Evolutionary conservation across 2,797 vertebrate genomes (phyloP).

Genomic region (Sparus aurata): DNA sequence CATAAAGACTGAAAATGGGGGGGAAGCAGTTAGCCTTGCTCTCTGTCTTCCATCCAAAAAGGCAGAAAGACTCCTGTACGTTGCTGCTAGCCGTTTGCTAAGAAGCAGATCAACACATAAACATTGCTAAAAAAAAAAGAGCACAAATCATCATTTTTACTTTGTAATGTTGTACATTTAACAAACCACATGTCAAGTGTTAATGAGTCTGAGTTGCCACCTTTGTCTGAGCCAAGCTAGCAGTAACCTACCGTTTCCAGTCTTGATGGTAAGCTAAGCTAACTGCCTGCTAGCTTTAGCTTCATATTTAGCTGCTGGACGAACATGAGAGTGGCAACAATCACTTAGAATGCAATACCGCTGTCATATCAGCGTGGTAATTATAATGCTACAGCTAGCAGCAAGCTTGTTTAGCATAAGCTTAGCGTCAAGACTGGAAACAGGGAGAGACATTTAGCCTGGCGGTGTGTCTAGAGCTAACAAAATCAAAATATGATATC

Average conservation of each 20-base stretch:
- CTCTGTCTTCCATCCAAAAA: background rate
- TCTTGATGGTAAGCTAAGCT: background rate
- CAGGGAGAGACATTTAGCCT: too few relatives aligned
- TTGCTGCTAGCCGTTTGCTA: background rate
- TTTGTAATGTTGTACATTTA: too few relatives aligned
- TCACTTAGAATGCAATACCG: too few relatives aligned
- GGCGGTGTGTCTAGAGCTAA: too few relatives aligned
- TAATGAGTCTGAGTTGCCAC: too few relatives aligned
- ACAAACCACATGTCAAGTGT: too few relatives aligned
- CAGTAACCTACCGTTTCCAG: background rate
- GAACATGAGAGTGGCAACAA: background rate
- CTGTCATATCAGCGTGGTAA: too few relatives aligned
- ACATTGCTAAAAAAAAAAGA: background rate
- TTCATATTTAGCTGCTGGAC: background rate
- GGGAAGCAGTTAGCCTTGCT: background rate
- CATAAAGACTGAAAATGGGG: background rate
- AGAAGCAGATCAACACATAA: background rate
- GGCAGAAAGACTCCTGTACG: background rate
- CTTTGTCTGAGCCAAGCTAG: background rate
- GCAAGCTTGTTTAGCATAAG: too few relatives aligned
- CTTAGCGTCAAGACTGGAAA: too few relatives aligned
- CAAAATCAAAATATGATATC: too few relatives aligned
- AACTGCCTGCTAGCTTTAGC: background rate
- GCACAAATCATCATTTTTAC: background rate
- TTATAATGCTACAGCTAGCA: too few relatives aligned